Evolutionary conservation across 2,888 invertebrate species (phyloP), one percentile per base, ranked within the genome.

Genomic region (Thymelicus sylvestris): DNA sequence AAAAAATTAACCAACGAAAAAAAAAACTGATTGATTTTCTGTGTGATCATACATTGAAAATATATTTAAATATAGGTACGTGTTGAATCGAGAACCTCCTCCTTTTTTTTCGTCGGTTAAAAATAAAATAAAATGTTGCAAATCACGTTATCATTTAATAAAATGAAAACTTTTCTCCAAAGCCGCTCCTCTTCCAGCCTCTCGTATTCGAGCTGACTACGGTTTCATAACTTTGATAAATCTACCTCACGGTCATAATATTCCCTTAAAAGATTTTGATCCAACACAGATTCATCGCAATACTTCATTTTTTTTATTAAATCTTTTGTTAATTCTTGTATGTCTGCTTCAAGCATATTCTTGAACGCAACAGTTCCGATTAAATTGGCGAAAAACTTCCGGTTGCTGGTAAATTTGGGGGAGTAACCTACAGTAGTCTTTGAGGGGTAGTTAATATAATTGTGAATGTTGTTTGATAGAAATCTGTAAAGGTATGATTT

Each of bases 341-440:
- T 74, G 72, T 93, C 91, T 44, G 76, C 80, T n/a, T 75, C 78
- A n/a, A 92, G 48, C 81, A 87, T 85, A 31, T 82, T 81, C 78
- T 86, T 90, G 68, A 92, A 92, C 0, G 74, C 81, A 0, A 80
- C 66, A 39, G 87, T 83, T 39, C 78, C 78, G 41, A 93, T 80
- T 77, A 93, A 76, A 73, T 93, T 91, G 7, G 90, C 88, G 66
- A 93, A 91, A 78, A 88, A 92, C 67, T 89, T 91, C 44, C 90
- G 81, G 73, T 92, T 91, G n/a, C 72, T 79, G 4, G 90, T 89
- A 74, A 86, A 88, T 74, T 84, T 86, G 13, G 86, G 87, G 1
- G 85, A 82, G 55, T 82, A 82, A 2, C 92, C 92, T 12, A 92
- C 86, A 2, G 92, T 92, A 0, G 92, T 92, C 78, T 83, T 88